These are phyloP conservation scores for Glomeris marginata DNA, from an alignment of 2,888 invertebrate genomes.

Conservation along the genomic window DNA sequence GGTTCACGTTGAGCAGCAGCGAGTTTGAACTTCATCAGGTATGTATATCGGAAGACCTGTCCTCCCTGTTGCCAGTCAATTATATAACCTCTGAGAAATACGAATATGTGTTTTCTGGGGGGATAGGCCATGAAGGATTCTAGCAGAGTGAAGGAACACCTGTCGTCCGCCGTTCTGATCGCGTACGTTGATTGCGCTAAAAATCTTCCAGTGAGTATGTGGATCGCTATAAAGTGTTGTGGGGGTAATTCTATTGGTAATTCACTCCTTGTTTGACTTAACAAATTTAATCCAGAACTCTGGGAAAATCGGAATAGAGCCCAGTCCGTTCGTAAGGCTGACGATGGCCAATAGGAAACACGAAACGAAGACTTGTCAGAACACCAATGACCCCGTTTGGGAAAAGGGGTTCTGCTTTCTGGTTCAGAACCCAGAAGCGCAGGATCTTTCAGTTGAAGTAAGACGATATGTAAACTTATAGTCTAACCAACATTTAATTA, in stretches of 20 bases:
- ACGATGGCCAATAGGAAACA: constrained; percentile 48
- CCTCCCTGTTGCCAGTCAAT: too few species aligned
- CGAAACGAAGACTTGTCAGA: constrained; percentile 14
- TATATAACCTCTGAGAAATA: too few species aligned
- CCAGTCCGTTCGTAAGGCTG: constrained; percentile 69
- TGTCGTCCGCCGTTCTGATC: constrained; percentile 44
- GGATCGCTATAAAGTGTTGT: neutral
- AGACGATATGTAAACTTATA: too few species aligned
- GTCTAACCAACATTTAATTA: too few species aligned
- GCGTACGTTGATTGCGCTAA: constrained; percentile 86
- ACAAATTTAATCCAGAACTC: constrained; percentile 20
- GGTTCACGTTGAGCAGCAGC: constrained; percentile 51
- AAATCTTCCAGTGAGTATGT: constrained; percentile 63
- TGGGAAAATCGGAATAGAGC: constrained; percentile 36
- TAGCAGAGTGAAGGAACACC: constrained; percentile 20
- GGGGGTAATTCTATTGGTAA: too few species aligned
- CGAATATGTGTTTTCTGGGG: too few species aligned
- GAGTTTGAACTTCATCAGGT: neutral
- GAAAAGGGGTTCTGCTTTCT: constrained; percentile 90
- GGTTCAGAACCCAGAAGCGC: constrained; percentile 77
- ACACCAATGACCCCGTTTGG: constrained; percentile 68
- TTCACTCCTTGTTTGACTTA: too few species aligned
- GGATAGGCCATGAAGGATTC: constrained; percentile 21
- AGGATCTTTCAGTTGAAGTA: constrained; percentile 68
- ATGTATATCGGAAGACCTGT: too few species aligned